Evolutionary conservation across 2,113 vertebrate species (phyloP).

Genomic region (Petroica traversi): DNA sequence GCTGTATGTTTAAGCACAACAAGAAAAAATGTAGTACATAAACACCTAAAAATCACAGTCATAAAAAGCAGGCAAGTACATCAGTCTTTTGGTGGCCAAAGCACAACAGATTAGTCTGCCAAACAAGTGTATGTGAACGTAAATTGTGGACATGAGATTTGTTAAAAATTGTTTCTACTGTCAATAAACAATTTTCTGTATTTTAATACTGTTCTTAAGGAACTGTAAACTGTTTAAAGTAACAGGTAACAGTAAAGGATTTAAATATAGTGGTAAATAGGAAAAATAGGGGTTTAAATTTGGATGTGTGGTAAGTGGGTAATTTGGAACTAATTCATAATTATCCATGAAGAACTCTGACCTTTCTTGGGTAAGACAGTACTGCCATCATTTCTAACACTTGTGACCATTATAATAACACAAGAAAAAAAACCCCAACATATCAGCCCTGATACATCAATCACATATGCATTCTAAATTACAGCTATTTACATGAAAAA

Average conservation of each 20-base stretch:
- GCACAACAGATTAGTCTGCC: neutral
- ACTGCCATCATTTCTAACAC: neutral
- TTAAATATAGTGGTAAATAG: slow-evolving; percentile 32
- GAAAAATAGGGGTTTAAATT: neutral
- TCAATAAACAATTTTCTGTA: neutral
- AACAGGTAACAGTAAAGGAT: slow-evolving; percentile 43
- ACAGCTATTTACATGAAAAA: slow-evolving; percentile 70
- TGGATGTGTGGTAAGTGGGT: neutral
- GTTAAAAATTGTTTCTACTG: neutral
- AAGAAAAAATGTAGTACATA: slow-evolving; percentile 22
- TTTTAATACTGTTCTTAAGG: slow-evolving; percentile 28
- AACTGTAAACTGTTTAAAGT: neutral
- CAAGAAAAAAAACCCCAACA: neutral
- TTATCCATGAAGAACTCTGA: neutral
- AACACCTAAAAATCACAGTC: slow-evolving; percentile 45
- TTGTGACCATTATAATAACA: neutral
- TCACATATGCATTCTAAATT: slow-evolving; percentile 53
- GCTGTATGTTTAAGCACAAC: slow-evolving; percentile 14
- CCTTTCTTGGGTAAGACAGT: neutral
- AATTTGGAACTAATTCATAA: neutral
- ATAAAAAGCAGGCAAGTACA: slow-evolving; percentile 29
- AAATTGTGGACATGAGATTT: neutral
- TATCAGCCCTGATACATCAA: slow-evolving; percentile 40
- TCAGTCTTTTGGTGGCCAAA: neutral
- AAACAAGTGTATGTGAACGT: neutral